phyloP scores from a whole-genome alignment of 1,140 invertebrate genomes.

The Mylabris phalerata region DNA sequence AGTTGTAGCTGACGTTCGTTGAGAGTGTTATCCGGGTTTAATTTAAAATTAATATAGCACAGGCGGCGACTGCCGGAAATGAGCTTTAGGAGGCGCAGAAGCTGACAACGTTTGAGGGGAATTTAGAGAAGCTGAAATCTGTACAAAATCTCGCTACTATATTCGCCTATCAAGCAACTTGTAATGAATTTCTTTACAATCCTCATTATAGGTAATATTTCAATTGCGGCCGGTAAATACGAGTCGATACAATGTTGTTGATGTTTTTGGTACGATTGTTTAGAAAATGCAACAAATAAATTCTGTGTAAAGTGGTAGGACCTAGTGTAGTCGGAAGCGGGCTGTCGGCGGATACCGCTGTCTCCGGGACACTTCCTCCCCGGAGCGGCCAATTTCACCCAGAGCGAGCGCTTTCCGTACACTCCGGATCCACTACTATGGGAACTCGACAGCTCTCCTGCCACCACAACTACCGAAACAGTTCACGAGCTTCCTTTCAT shows the following conservation, averaged over 20 bases:
- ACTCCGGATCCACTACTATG: conserved; percentile 20
- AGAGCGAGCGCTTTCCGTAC: conserved; percentile 40
- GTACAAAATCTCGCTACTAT: too few relatives aligned
- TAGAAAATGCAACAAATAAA: conserved; percentile 23
- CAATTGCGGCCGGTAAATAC: too few relatives aligned
- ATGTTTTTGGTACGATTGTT: too few relatives aligned
- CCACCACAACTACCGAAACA: too few relatives aligned
- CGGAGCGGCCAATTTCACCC: conserved; percentile 43
- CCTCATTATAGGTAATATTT: too few relatives aligned
- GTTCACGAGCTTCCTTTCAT: too few relatives aligned
- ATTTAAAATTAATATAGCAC: conserved; percentile 57
- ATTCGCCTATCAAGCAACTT: too few relatives aligned
- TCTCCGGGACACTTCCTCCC: conserved; percentile 44
- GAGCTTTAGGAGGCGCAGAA: conserved; percentile 44
- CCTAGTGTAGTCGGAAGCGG: conserved; percentile 38
- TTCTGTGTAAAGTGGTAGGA: conserved; percentile 37
- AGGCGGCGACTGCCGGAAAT: conserved; percentile 52
- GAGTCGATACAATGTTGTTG: too few relatives aligned
- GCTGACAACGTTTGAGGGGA: too few relatives aligned
- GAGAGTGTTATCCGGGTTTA: conserved; percentile 49
- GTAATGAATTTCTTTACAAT: too few relatives aligned
- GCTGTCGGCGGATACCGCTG: conserved; percentile 43
- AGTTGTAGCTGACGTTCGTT: conserved; percentile 34
- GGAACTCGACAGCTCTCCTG: neutral
- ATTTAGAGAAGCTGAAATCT: too few relatives aligned